phyloP scores from a whole-genome alignment of 2,888 invertebrate species.

The Octodonta nipae region DNA sequence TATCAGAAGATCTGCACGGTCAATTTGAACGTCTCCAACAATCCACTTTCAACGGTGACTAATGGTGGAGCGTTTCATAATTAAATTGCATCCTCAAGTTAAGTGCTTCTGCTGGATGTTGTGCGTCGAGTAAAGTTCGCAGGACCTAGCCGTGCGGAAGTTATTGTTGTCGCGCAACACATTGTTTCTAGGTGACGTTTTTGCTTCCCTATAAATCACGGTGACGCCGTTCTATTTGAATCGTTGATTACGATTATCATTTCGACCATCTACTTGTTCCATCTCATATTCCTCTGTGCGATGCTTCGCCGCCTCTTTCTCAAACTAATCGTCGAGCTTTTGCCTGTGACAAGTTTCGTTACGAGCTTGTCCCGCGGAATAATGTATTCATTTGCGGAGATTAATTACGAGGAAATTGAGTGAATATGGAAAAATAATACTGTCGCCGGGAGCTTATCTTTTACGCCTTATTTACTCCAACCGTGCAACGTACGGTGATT shows the following conservation, averaged over 20 bases:
- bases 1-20: conserved; percentile 31
- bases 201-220: conserved; percentile 30
- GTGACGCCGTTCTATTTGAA: conserved; percentile 29
- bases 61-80: conserved; percentile 33
- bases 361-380: too few relatives aligned
- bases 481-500: too few relatives aligned
- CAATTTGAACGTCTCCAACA: conserved; percentile 31
- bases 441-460: too few relatives aligned
- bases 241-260: conserved; percentile 32
- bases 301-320: too few relatives aligned
- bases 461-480: too few relatives aligned
- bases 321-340: too few relatives aligned
- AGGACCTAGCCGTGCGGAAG: conserved; percentile 24
- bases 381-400: too few relatives aligned
- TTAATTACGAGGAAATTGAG: too few relatives aligned
- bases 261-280: conserved; percentile 12
- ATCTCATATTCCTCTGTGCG: too few relatives aligned
- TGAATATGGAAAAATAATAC: too few relatives aligned
- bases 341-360: too few relatives aligned
- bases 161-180: conserved; percentile 24
- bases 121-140: conserved; percentile 10
- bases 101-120: conserved; percentile 19
- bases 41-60: conserved; percentile 28
- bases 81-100: conserved; percentile 30
- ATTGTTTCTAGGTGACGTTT: conserved; percentile 28